phyloP scores from a whole-genome alignment of 2,888 invertebrate species.

The Hyalella azteca region DNA sequence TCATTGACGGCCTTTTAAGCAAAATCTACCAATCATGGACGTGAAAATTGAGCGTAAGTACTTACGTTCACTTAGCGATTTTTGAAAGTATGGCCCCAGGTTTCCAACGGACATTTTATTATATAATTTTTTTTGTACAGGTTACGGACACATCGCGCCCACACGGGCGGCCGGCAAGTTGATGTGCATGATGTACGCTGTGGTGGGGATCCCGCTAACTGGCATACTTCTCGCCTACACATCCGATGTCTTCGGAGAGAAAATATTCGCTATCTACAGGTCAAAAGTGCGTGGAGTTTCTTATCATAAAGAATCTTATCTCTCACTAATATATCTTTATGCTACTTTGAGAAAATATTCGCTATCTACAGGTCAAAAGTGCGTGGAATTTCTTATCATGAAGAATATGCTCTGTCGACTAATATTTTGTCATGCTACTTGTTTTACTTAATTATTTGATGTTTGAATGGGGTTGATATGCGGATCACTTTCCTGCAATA shows the following conservation, averaged over 20 bases:
- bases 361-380: conserved; percentile 52
- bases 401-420: conserved; percentile 49
- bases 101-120: too few species aligned
- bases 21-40: too few species aligned
- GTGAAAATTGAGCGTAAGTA: too few species aligned
- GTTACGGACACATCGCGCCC: conserved; percentile 50
- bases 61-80: too few species aligned
- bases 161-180: conserved; percentile 27
- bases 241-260: conserved; percentile 53
- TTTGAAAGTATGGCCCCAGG: too few species aligned
- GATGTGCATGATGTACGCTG: conserved; percentile 53
- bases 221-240: conserved; percentile 54
- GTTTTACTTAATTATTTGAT: too few species aligned
- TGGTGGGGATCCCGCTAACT: conserved; percentile 54
- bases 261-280: conserved; percentile 48
- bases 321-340: conserved; percentile 50
- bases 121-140: conserved; percentile 35
- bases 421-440: conserved; percentile 52
- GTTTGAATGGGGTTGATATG: too few species aligned
- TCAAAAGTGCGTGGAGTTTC: conserved; percentile 50
- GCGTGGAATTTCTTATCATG: too few species aligned
- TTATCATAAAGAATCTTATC: too few species aligned
- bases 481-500: too few species aligned
- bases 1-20: too few species aligned
- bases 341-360: conserved; percentile 51